Percentiles rank a stretch among this genome's conserved stretches.
phyloP scores from a whole-genome alignment of 2,888 invertebrate genomes.

The Meloe dianella region DNA sequence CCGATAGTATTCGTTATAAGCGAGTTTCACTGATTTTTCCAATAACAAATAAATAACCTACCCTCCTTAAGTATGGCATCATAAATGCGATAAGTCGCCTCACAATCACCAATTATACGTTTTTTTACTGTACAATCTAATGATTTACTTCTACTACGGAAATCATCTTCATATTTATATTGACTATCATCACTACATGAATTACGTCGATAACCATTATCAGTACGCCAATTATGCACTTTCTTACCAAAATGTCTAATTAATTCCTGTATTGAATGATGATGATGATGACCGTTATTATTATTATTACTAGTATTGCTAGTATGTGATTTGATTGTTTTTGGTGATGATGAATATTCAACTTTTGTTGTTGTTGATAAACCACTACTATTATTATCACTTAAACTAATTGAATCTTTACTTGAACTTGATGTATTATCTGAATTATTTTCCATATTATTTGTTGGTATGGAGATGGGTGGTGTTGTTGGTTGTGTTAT shows the following conservation, averaged over 20 bases:
- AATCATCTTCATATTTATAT: conserved; percentile 67
- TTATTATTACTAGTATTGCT: neutral
- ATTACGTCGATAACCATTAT: conserved; percentile 49
- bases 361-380: neutral
- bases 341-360: conserved; percentile 24
- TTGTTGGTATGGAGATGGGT: conserved; percentile 15
- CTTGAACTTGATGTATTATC: conserved; percentile 44
- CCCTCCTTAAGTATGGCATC: conserved; percentile 80
- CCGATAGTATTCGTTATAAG: too few relatives aligned
- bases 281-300: conserved; percentile 55
- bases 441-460: conserved; percentile 50
- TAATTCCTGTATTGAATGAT: conserved; percentile 77
- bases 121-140: conserved; percentile 69
- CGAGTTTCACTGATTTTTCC: too few relatives aligned
- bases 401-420: conserved; percentile 39
- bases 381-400: neutral
- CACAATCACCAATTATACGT: conserved; percentile 74
- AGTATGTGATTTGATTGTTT: conserved; percentile 10
- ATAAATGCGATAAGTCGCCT: conserved; percentile 81
- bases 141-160: conserved; percentile 79
- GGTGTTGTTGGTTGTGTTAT: conserved; percentile 9
- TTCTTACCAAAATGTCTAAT: conserved; percentile 78
- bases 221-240: conserved; percentile 73
- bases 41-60: too few relatives aligned
- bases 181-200: conserved; percentile 59